Conservation (phyloP, 2,797 vertebrate genomes). For the Artibeus jamaicensis region DNA sequence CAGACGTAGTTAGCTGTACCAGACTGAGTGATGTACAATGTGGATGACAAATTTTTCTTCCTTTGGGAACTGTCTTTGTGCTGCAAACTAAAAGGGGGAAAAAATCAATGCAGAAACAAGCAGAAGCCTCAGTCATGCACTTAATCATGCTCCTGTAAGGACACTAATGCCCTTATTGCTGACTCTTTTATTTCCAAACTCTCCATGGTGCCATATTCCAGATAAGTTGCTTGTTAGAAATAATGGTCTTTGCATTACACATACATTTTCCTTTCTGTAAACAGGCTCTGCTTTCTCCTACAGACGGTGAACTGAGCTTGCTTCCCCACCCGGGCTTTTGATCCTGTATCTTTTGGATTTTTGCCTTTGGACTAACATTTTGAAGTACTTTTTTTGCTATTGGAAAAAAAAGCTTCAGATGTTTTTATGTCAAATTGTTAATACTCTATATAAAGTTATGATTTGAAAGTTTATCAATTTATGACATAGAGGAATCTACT, state of each 20-base stretch:
- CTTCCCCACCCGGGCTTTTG: background rate
- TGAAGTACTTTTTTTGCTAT: background rate
- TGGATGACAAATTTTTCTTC: constrained; percentile 11
- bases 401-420: background rate
- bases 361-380: background rate
- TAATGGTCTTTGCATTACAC: constrained; percentile 30
- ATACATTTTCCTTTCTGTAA: constrained; percentile 33
- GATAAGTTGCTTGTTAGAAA: constrained; percentile 52
- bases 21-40: constrained; percentile 12
- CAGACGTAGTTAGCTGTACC: background rate
- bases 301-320: background rate
- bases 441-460: background rate
- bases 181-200: constrained; percentile 49
- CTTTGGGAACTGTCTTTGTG: constrained; percentile 22
- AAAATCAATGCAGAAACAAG: constrained; percentile 34
- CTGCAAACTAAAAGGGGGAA: background rate
- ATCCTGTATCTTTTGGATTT: background rate
- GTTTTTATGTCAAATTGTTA: background rate
- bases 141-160: background rate
- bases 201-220: background rate
- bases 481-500: background rate
- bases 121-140: background rate
- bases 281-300: background rate
- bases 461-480: background rate
- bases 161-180: constrained; percentile 1